A percentile compares a stretch with the other conserved stretches of the same genome.
Conservation (phyloP, 2,888 invertebrate species). For the Sabatieria punctata region DNA sequence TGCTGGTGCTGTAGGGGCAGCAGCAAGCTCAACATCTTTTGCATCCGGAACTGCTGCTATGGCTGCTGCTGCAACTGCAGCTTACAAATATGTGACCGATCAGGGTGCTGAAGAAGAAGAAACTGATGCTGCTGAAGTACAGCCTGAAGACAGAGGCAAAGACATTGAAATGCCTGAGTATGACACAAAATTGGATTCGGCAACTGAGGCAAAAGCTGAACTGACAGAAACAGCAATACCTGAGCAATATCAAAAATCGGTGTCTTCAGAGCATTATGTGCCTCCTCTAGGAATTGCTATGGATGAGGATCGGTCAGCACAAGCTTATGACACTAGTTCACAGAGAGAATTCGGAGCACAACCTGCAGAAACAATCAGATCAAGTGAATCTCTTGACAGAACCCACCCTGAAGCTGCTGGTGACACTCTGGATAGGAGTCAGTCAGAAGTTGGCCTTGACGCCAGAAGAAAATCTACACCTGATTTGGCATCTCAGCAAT, state of each 20-base stretch:
- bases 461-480: too few species aligned
- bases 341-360: too few species aligned
- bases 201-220: background rate
- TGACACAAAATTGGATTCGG: background rate
- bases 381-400: constrained; percentile 6
- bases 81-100: background rate
- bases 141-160: background rate
- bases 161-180: background rate
- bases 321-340: too few species aligned
- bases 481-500: background rate
- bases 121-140: background rate
- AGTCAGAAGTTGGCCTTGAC: too few species aligned
- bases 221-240: background rate
- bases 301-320: too few species aligned
- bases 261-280: too few species aligned
- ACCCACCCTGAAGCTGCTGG: too few species aligned
- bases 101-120: too few species aligned
- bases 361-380: background rate
- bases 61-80: background rate
- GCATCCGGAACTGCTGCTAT: background rate
- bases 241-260: too few species aligned
- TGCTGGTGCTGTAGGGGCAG: background rate
- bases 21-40: background rate
- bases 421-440: too few species aligned
- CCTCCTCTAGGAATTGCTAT: too few species aligned